These are phyloP conservation scores for Ellobium chinense DNA, from an alignment of 2,888 invertebrate genomes.

Conservation along the genomic window DNA sequence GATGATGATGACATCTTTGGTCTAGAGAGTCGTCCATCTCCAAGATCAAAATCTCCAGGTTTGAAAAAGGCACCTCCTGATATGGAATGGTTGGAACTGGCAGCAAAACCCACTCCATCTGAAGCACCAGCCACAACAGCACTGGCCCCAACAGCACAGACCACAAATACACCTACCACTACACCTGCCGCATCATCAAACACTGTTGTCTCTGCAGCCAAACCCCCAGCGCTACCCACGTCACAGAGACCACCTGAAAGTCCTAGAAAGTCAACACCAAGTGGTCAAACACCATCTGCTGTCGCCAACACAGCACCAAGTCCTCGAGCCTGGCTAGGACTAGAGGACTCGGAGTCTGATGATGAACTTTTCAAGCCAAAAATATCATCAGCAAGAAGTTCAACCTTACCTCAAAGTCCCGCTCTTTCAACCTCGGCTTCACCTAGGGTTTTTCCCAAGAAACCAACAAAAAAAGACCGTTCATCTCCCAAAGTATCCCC, in stretches of 20 bases:
- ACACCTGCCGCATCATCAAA: conserved; percentile 16
- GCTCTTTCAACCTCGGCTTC: conserved; percentile 35
- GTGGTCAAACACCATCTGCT: conserved; percentile 9
- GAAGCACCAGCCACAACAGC: neutral
- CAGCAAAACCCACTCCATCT: conserved; percentile 21
- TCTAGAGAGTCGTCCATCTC: conserved; percentile 59
- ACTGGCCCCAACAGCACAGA: conserved; percentile 19
- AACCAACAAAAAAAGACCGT: conserved; percentile 32
- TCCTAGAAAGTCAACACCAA: neutral
- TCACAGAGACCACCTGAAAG: conserved; percentile 47
- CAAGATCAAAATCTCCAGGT: conserved; percentile 52
- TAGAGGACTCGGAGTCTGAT: conserved; percentile 63
- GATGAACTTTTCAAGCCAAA: conserved; percentile 83
- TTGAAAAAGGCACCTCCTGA: conserved; percentile 47
- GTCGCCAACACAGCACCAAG: conserved; percentile 55
- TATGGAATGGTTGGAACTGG: conserved; percentile 71
- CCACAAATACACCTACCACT: conserved; percentile 12
- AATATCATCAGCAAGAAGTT: conserved; percentile 79
- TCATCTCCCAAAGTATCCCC: conserved; percentile 11
- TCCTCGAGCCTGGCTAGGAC: conserved; percentile 60
- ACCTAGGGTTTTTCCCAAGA: conserved; percentile 32
- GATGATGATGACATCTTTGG: conserved; percentile 81
- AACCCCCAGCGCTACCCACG: conserved; percentile 33
- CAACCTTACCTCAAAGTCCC: conserved; percentile 37
- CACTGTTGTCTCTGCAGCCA: conserved; percentile 44